Base-by-base conservation (phyloP, 2,113 vertebrate genomes). In the Xenopus borealis region DNA sequence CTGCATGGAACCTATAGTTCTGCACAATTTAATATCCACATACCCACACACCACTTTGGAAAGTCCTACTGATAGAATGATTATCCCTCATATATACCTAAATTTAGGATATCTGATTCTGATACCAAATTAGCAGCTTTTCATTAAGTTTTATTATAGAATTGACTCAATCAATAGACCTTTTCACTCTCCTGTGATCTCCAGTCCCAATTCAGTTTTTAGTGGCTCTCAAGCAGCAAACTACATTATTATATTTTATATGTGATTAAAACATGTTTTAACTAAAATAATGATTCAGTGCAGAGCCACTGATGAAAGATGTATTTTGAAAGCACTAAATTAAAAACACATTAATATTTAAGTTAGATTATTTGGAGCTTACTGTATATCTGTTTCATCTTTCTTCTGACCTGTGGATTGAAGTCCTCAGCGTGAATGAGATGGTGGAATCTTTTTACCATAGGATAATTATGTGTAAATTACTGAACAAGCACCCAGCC, bases 381-480 rank as follows among this genome's bases (percentile, higher is more conserved):
- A n/a, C n/a, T n/a, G n/a, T n/a, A 89, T 92, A 89, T 92, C 91
- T 89, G 83, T 92, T 91, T 91, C 88, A 91, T 92, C 88, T 90
- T 88, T 74, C 89, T 93, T 92, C 88, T 93, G 90, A 92, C 91
- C 91, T 92, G 83, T 92, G 88, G 85, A 89, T 90, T 86, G 81
- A 88, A 89, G 90, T 92, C 91, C 92, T 87, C 91, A 91, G 92
- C 91, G 89, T 88, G 91, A 91, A 92, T 87, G 85, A 86, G 83
- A 87, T 82, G 85, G 89, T 86, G 82, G 90, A 91, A 90, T 92
- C 88, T 92, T 87, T 87, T 90, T 90, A 90, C 89, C 87, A 91
- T 90, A 89, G 89, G 92, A 92, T 92, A 92, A 93, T 93, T 92
- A 89, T 89, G 92, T 89, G 89, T 92, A 91, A 93, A 92, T 92